A percentile compares a stretch with the other conserved stretches of the same genome.
Conservation (phyloP, 2,113 vertebrate species). For the Brienomyrus brachyistius region DNA sequence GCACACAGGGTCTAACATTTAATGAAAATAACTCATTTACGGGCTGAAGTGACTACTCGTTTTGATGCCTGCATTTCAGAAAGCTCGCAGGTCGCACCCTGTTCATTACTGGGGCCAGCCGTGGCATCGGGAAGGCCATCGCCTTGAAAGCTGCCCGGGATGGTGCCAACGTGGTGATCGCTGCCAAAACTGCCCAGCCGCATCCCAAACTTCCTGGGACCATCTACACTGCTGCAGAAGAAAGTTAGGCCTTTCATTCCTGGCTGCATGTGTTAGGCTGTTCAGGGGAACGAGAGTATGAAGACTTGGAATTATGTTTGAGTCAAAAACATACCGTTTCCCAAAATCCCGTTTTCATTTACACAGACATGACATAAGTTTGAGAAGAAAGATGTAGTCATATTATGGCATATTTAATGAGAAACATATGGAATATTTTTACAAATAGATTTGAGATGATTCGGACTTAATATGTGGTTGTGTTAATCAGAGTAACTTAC, state of each 20-base stretch:
- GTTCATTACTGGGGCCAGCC: conserved; percentile 90
- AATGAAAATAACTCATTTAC: neutral
- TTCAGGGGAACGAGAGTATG: neutral
- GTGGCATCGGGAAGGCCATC: conserved; percentile 93
- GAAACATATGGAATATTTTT: neutral
- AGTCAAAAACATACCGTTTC: neutral
- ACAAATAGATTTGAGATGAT: neutral
- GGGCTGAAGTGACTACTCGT: neutral
- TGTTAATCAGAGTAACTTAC: neutral
- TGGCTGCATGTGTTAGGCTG: neutral
- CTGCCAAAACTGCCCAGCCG: conserved; percentile 79
- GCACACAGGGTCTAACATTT: neutral
- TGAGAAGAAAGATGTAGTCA: neutral
- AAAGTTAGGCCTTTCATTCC: conserved; percentile 63
- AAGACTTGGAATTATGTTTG: neutral
- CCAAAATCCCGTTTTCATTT: neutral
- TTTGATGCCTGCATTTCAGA: conserved; percentile 49
- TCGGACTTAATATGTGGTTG: neutral
- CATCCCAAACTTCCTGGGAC: conserved; percentile 87
- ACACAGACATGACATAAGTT: neutral
- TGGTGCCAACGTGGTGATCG: conserved; percentile 88
- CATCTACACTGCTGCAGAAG: conserved; percentile 84
- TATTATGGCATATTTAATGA: neutral
- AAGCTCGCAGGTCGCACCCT: conserved; percentile 84
- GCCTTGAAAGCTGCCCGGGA: conserved; percentile 91